Base-by-base conservation (phyloP, 2,113 vertebrate genomes). In the Clupea harengus region DNA sequence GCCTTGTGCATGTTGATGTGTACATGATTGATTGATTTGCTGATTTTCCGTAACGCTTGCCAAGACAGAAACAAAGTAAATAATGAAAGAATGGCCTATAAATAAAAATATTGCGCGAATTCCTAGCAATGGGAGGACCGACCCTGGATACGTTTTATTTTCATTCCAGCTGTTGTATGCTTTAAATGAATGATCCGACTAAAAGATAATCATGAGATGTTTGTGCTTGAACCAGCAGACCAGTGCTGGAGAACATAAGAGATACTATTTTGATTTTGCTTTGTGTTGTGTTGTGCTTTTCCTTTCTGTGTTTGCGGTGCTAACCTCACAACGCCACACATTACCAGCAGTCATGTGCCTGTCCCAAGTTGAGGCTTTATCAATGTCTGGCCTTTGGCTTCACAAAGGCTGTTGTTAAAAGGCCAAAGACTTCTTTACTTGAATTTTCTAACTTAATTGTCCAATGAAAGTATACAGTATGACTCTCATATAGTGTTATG, bases 271-370 rank as follows among this genome's bases (percentile, higher is more conserved):
- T 3, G 13, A 39, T 15, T 44, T 72, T 78, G 15, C 15, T 72
- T 44, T 78, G 28, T 78, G 72, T 39, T 28, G 28, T 17, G 10
- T 32, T 78, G 11, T 78, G 32, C 72, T 25, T 10, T 9, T 25
- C 8, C 6, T 67, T 5, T 39, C 25, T 44, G 39, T 78, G 4
- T 32, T 32, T 78, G 72, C 28, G 11, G 4, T 78, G 72, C 39
- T 39, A 39, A 39, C 39, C 39, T 39, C 39, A 39, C 39, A 39
- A 39, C 39, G 39, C 39, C 39, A 39, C 39, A 39, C 39, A 39
- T 78, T 18, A 78, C 39, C 72, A 17, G 72, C 28, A 78, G 72
- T 78, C 72, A 78, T 78, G 72, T 78, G 72, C 72, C 11, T 39
- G 28, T 15, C 32, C 7, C 64, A 72, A 72, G 64, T 72, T 72